Conservation (phyloP, 1,140 invertebrate species). For the Bombus huntii region DNA sequence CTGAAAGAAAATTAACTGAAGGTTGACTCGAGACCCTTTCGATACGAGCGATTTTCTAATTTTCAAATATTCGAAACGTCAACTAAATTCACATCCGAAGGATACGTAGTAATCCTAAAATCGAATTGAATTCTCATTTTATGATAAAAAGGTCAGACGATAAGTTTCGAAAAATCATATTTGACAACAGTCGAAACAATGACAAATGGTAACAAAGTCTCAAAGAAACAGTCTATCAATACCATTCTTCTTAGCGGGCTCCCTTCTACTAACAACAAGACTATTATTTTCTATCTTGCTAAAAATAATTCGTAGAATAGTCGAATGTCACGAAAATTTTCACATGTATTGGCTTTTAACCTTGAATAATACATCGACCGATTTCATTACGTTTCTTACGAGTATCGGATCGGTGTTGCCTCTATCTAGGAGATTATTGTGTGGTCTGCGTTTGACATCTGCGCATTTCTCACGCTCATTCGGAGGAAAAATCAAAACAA, state of each 20-base stretch:
- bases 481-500: conserved; percentile 80
- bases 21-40: not conserved
- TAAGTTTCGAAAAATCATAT: conserved; percentile 12
- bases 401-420: conserved; percentile 32
- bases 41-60: not conserved
- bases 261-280: not conserved
- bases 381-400: conserved; percentile 16
- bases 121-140: not conserved
- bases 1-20: not conserved
- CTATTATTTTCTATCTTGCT: not conserved
- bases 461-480: conserved; percentile 62
- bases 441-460: conserved; percentile 66
- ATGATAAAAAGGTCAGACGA: not conserved
- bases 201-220: not conserved
- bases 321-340: not conserved
- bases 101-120: not conserved
- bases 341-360: not conserved
- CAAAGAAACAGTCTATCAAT: not conserved
- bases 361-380: conserved; percentile 17
- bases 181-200: not conserved
- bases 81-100: not conserved
- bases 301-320: not conserved
- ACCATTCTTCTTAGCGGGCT: not conserved
- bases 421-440: conserved; percentile 18
- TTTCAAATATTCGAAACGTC: not conserved